Evolutionary conservation across 2,797 vertebrate genomes (phyloP), one percentile per base, ranked within the genome.

Genomic region (Myiotriccus ornatus): DNA sequence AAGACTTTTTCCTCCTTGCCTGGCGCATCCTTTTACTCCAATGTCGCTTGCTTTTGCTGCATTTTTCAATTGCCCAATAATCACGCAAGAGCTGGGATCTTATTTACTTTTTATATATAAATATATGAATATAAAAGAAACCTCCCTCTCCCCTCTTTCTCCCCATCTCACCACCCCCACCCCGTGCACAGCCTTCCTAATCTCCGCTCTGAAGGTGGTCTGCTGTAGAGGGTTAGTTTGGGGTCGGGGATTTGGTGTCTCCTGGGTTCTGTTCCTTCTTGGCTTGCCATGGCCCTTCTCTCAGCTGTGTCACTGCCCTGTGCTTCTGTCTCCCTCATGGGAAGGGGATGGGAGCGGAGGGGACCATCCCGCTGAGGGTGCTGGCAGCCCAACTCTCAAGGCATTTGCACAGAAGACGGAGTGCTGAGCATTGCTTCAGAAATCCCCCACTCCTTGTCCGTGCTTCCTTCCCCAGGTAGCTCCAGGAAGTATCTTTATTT

Each of bases 81-180:
- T 96, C 84, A 79, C 64, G 90, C 96, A 87, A 97, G 96, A 97
- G 96, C 96, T 97, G 96, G 96, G 90, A 96, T 97, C 95, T 96
- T 94, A 93, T 96, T 97, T 96, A 96, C 96, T 97, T 97, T 97
- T 97, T 94, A 95, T 94, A 89, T 92, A 97, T 94, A 96, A 97
- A 97, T 97, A 79, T 69, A 92, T 96, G 87, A 96, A 84, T 89
- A 94, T 80, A 68, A 89, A 83, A 89, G 35, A 87, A 87, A 59
- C 62, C 65, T 65, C 44, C 80, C 60, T 27, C 11, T 49, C 34
- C 52, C 24, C 15, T 43, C 12, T 18, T 43, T 20, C 25, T 64
- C 63, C n/a, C 57, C 2, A 0, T 77, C 74, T 94, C 25, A 3
- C 81, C 78, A 44, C 9, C 89, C 63, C 67, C 56, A 7, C 55